Evolutionary conservation across 2,888 invertebrate genomes (phyloP), one percentile per base, ranked within the genome.

Genomic region (Synergus gifuensis): DNA sequence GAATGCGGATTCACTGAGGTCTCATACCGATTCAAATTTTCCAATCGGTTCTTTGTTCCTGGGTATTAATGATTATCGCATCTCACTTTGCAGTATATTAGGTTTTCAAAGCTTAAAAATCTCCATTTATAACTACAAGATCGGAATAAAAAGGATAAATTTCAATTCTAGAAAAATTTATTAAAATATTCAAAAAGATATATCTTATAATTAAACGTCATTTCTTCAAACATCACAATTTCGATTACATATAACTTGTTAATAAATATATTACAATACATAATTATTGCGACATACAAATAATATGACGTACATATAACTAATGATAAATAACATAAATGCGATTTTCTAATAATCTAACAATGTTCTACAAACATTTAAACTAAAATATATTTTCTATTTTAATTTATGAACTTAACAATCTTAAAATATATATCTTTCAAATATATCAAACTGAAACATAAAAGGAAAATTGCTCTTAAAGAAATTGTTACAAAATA

Each of bases 141-240:
- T 54, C 7, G n/a, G 54, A n/a, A n/a, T 54, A n/a, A 60, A 22
- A 60, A 60, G 11, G 22, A 3, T 9, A 22, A 22, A 60, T 0
- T 9, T 60, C 60, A 60, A 60, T 60, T 60, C 11, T 60, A 60
- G 18, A 60, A 60, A 60, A 60, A 18, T 60, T 22, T 60, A 60
- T 60, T 22, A 22, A 60, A 60, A 22, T 22, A 22, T 60, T 60
- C 12, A 22, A 60, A 22, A 60, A 60, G 60, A 60, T 60, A 60
- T 60, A 0, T 18, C 60, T 22, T 60, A 60, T 4, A 60, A 60
- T 18, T 60, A 60, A 60, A 60, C 18, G 60, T 60, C 60, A 60
- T 60, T 22, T 60, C 60, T 60, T 22, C 22, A 60, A 18, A 22
- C 4, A 60, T 60, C 60, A 22, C 60, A 60, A 60, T 22, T 60